A percentile compares a stretch with the other conserved stretches of the same genome.
phyloP scores from a whole-genome alignment of 35 echinoderm and acorn worm genomes.

The Eucidaris tribuloides region DNA sequence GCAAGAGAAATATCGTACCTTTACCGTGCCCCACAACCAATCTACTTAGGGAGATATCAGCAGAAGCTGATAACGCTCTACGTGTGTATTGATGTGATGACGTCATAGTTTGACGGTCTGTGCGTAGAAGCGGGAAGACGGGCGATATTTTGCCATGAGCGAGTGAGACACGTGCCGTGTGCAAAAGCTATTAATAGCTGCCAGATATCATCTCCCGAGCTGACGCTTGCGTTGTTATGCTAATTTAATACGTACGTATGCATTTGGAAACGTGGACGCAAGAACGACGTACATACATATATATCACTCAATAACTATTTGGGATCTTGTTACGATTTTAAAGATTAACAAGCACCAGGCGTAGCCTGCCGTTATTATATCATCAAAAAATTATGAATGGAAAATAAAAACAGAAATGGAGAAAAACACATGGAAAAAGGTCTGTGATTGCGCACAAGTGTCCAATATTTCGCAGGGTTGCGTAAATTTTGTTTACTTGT shows the following conservation, averaged over 20 bases:
- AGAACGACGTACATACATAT: not conserved
- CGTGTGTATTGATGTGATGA: conserved; percentile 21
- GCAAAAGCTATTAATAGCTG: conserved; percentile 22
- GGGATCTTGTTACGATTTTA: not conserved
- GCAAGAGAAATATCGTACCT: too few species aligned
- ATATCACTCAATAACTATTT: conserved; percentile 6
- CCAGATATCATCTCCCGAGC: not conserved
- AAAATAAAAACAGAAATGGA: not conserved
- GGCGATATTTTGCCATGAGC: not conserved
- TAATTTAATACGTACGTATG: conserved; percentile 20
- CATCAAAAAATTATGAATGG: not conserved
- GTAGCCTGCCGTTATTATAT: too few species aligned
- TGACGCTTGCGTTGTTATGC: conserved; percentile 26
- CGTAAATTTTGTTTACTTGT: conserved; percentile 17
- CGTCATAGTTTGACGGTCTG: not conserved
- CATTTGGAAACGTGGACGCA: conserved; percentile 2
- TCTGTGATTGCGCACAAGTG: conserved; percentile 28
- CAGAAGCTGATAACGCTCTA: too few species aligned
- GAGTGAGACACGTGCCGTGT: conserved; percentile 1
- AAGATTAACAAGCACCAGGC: not conserved
- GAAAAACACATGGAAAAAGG: not conserved
- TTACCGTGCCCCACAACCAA: too few species aligned
- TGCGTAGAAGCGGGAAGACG: not conserved
- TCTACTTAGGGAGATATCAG: too few species aligned
- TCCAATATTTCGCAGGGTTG: not conserved